Evolutionary conservation across 2,888 invertebrate genomes (phyloP).

Genomic region (Drosophila peninsularis): DNA sequence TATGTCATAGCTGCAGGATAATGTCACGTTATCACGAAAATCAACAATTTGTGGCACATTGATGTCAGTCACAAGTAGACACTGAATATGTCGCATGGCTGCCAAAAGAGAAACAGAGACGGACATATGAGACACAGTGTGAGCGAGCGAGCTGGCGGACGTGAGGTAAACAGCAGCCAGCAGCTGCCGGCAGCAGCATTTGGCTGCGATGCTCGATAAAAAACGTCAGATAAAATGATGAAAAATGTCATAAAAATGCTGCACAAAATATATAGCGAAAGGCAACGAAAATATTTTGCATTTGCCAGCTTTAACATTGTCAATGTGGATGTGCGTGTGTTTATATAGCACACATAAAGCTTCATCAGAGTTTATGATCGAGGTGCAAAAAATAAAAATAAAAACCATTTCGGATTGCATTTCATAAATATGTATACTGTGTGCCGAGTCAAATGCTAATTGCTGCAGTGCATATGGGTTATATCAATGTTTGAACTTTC

Average conservation of each 20-base stretch:
- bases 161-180: slow-evolving; percentile 9
- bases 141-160: slow-evolving; percentile 6
- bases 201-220: slow-evolving; percentile 35
- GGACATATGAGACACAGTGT: background rate
- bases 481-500: background rate
- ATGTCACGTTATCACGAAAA: slow-evolving; percentile 84
- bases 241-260: slow-evolving; percentile 61
- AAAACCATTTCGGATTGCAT: slow-evolving; percentile 19
- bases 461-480: slow-evolving; percentile 12
- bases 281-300: slow-evolving; percentile 48
- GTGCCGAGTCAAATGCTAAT: slow-evolving; percentile 16
- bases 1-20: slow-evolving; percentile 85
- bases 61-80: slow-evolving; percentile 84
- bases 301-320: slow-evolving; percentile 50
- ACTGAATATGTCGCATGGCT: slow-evolving; percentile 71
- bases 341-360: slow-evolving; percentile 24
- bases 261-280: slow-evolving; percentile 29
- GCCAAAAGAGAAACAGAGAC: slow-evolving; percentile 30
- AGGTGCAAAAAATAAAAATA: slow-evolving; percentile 3
- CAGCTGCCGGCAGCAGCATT: slow-evolving; percentile 17
- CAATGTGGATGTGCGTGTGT: slow-evolving; percentile 13
- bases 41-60: slow-evolving; percentile 85
- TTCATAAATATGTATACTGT: slow-evolving; percentile 23
- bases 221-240: slow-evolving; percentile 71
- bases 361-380: slow-evolving; percentile 41